Conservation (phyloP, 92 coral and sea anemone species). For the Pocillopora grandis region DNA sequence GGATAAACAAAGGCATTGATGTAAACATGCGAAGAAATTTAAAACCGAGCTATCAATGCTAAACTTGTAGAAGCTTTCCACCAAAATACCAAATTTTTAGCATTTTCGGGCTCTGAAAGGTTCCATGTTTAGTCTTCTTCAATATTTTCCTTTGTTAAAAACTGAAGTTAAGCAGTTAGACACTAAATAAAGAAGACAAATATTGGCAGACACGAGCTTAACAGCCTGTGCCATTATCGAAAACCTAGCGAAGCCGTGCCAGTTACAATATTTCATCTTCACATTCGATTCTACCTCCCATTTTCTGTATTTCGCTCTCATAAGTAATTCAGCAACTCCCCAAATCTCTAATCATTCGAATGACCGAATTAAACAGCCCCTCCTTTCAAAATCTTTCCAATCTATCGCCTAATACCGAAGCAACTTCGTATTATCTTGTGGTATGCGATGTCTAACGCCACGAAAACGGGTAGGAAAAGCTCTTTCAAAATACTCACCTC, state of each 20-base stretch:
- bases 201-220: constrained; percentile 17
- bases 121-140: background rate
- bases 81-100: background rate
- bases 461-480: background rate
- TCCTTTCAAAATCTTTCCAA: background rate
- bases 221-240: background rate
- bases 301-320: background rate
- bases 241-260: too few species aligned
- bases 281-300: background rate
- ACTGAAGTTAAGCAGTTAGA: background rate
- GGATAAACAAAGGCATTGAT: background rate
- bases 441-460: background rate
- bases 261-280: too few species aligned
- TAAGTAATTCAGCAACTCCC: background rate
- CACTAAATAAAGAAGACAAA: constrained; percentile 11
- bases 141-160: background rate
- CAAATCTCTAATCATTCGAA: background rate
- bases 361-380: background rate
- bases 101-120: too few species aligned
- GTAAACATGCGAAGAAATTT: background rate
- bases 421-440: constrained; percentile 4
- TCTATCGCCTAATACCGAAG: constrained; percentile 20
- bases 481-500: constrained; percentile 47
- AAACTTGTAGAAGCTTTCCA: background rate
- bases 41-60: background rate